phyloP scores from a whole-genome alignment of 2,888 invertebrate species.

The Amaurobius ferox region DNA sequence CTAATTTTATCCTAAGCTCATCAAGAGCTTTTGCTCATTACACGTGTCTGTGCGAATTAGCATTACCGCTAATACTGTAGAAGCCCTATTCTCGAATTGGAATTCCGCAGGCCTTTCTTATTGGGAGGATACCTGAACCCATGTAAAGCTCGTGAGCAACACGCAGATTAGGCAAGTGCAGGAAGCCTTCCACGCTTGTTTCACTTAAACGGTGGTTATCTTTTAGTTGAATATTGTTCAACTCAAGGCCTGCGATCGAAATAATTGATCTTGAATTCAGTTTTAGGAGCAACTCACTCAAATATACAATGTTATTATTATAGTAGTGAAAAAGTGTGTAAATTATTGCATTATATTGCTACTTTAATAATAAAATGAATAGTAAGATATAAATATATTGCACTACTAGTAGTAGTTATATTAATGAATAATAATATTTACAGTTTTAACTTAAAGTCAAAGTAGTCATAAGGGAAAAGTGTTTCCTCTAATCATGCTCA shows the following conservation, averaged over 20 bases:
- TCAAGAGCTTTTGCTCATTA: slow-evolving; percentile 55
- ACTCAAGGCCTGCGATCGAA: slow-evolving; percentile 26
- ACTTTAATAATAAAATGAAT: no score
- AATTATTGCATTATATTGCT: no score
- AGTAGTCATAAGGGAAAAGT: no score
- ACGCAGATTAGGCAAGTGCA: slow-evolving; percentile 57
- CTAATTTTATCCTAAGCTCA: slow-evolving; percentile 64
- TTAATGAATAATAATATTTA: no score
- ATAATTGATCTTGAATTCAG: slow-evolving; percentile 48
- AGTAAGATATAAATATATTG: no score
- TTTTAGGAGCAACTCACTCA: background rate
- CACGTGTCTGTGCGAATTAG: slow-evolving; percentile 67
- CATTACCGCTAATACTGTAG: slow-evolving; percentile 43
- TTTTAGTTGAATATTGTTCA: slow-evolving; percentile 40
- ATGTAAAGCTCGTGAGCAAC: slow-evolving; percentile 51
- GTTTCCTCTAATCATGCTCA: no score
- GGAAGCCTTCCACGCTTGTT: slow-evolving; percentile 43
- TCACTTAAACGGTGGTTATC: slow-evolving; percentile 39
- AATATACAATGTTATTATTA: no score
- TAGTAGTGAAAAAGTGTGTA: no score
- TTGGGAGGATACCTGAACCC: slow-evolving; percentile 38
- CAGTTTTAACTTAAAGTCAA: no score
- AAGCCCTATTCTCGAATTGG: slow-evolving; percentile 48
- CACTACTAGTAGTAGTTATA: no score
- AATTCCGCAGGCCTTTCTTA: slow-evolving; percentile 45